phyloP scores from a whole-genome alignment of 2,888 invertebrate genomes.

The Trachelus tabidus region DNA sequence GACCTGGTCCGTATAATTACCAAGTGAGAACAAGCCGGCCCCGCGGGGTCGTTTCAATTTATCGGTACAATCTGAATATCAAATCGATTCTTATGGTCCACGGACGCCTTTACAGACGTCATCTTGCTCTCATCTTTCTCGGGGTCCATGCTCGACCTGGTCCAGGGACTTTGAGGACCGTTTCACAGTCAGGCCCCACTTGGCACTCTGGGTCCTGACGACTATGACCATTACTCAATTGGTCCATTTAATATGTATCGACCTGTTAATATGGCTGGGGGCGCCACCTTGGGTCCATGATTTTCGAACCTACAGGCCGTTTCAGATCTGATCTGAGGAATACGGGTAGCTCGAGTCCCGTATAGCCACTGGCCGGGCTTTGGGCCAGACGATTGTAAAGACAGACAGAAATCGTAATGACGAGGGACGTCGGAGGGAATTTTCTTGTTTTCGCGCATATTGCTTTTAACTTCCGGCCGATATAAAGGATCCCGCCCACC shows the following conservation, averaged over 20 bases:
- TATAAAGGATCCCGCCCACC: slow-evolving; percentile 60
- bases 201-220: too few species aligned
- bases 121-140: slow-evolving; percentile 12
- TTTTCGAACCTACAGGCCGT: neutral
- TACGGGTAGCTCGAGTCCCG: neutral
- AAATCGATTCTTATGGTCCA: slow-evolving; percentile 27
- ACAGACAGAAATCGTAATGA: neutral
- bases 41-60: slow-evolving; percentile 47
- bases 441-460: slow-evolving; percentile 48
- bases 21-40: slow-evolving; percentile 43
- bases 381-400: neutral
- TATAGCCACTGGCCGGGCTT: neutral
- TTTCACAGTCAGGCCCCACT: too few species aligned
- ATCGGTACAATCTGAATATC: slow-evolving; percentile 46
- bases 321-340: neutral
- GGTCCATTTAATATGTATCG: neutral
- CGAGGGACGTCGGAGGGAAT: slow-evolving; percentile 11
- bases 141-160: too few species aligned
- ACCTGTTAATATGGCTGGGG: neutral
- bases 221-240: neutral
- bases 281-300: neutral
- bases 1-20: slow-evolving; percentile 47
- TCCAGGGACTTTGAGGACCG: neutral
- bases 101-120: neutral
- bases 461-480: slow-evolving; percentile 61